phyloP scores from a whole-genome alignment of 1,140 invertebrate species.

The Elymnias hypermnestra region DNA sequence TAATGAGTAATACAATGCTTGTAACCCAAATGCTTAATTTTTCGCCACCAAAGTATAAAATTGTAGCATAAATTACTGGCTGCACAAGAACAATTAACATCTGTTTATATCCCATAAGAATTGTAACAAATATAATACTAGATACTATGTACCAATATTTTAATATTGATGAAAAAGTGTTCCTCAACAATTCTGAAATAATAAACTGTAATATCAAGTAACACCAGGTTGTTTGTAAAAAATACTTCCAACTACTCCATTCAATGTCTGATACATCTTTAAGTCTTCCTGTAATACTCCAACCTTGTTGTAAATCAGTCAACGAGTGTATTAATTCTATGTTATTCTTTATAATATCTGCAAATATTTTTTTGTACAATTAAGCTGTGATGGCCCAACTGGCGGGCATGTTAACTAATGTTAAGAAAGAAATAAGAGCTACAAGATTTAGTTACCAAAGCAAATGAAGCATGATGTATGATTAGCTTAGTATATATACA shows the following conservation, averaged over 20 bases:
- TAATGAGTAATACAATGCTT: slow-evolving; percentile 44
- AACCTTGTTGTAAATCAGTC: slow-evolving; percentile 54
- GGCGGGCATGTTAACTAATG: too few species aligned
- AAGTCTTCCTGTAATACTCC: slow-evolving; percentile 44
- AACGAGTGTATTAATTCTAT: slow-evolving; percentile 26
- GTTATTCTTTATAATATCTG: slow-evolving; percentile 45
- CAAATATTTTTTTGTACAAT: slow-evolving; percentile 22
- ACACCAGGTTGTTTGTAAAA: slow-evolving; percentile 45
- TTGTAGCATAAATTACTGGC: slow-evolving; percentile 51
- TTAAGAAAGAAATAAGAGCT: too few species aligned
- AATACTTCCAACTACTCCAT: slow-evolving; percentile 70
- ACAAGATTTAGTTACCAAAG: too few species aligned
- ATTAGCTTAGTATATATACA: too few species aligned
- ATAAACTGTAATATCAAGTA: slow-evolving; percentile 54
- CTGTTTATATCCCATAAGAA: slow-evolving; percentile 48
- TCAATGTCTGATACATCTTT: slow-evolving; percentile 71
- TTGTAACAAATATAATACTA: slow-evolving; percentile 48
- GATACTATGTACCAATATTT: slow-evolving; percentile 66
- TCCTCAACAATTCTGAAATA: slow-evolving; percentile 54
- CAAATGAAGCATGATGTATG: too few species aligned
- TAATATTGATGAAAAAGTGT: slow-evolving; percentile 23
- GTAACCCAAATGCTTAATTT: slow-evolving; percentile 54
- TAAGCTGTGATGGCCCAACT: too few species aligned
- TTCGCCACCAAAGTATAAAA: slow-evolving; percentile 46
- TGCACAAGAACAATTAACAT: slow-evolving; percentile 49